Evolutionary conservation across 2,797 vertebrate species (phyloP).

Genomic region (Hafferia zeledoni): DNA sequence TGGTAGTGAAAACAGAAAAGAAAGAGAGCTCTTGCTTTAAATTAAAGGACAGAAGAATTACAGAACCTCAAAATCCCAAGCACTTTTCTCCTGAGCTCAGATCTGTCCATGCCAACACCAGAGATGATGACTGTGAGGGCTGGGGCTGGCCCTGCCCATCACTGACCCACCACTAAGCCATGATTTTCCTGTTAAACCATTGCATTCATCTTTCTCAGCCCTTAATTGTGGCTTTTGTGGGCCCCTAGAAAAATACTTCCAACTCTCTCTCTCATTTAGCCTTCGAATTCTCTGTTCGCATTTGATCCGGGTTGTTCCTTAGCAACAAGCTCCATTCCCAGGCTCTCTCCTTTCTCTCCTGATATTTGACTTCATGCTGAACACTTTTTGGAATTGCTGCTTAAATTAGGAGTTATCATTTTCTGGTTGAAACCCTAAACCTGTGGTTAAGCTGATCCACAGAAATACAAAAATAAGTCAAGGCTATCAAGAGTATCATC

Average conservation of each 20-base stretch:
- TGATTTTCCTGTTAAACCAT: background rate
- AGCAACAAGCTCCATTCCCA: constrained; percentile 37
- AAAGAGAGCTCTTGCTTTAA: background rate
- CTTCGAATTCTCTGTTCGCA: background rate
- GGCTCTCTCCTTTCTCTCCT: background rate
- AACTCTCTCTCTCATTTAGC: background rate
- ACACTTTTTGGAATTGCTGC: background rate
- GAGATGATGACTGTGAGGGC: background rate
- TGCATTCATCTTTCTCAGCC: background rate
- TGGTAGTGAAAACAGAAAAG: background rate
- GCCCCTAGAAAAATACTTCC: constrained; percentile 13
- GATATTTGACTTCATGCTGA: background rate
- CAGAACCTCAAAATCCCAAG: background rate
- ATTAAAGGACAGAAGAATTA: background rate
- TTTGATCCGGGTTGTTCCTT: background rate
- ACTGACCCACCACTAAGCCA: background rate
- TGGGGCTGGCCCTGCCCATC: background rate
- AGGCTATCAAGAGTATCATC: background rate
- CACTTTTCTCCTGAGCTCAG: background rate
- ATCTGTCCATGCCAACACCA: rapidly evolving
- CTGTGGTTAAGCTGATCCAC: background rate
- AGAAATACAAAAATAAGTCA: background rate
- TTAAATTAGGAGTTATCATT: background rate
- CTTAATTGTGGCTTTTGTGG: constrained; percentile 8
- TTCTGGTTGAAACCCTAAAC: background rate